Conservation (phyloP, 2,797 vertebrate species). For the Intellagama lesueurii region DNA sequence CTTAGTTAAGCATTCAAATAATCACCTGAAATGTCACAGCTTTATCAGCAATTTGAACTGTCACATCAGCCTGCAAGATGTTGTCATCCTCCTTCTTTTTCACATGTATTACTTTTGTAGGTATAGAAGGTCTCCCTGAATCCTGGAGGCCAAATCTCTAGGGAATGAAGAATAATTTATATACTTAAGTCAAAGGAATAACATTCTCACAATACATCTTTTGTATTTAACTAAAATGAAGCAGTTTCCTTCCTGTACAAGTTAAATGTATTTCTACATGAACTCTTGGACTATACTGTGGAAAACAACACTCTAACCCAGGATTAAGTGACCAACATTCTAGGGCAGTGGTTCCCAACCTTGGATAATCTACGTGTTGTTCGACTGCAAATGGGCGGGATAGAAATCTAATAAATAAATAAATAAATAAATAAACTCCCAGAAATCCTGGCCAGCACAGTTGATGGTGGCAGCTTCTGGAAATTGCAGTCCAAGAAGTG, state of each 20-base stretch:
- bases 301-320: no score
- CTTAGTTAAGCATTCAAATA: conserved; percentile 9
- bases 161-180: conserved; percentile 15
- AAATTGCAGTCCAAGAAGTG: background rate
- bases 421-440: no score
- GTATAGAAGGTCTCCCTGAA: conserved; percentile 69
- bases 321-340: no score
- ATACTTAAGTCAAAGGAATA: background rate
- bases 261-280: background rate
- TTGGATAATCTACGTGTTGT: no score
- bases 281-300: background rate
- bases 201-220: background rate
- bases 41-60: conserved; percentile 81
- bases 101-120: conserved; percentile 78
- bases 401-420: no score
- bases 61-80: conserved; percentile 81
- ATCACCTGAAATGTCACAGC: conserved; percentile 89
- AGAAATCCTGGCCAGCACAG: no score
- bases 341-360: no score
- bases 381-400: no score
- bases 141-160: conserved; percentile 92
- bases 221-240: background rate
- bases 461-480: background rate
- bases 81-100: conserved; percentile 63
- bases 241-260: background rate